These are phyloP conservation scores for Trichomycterus rosablanca DNA, from an alignment of 2,113 vertebrate species.

Conservation along the genomic window DNA sequence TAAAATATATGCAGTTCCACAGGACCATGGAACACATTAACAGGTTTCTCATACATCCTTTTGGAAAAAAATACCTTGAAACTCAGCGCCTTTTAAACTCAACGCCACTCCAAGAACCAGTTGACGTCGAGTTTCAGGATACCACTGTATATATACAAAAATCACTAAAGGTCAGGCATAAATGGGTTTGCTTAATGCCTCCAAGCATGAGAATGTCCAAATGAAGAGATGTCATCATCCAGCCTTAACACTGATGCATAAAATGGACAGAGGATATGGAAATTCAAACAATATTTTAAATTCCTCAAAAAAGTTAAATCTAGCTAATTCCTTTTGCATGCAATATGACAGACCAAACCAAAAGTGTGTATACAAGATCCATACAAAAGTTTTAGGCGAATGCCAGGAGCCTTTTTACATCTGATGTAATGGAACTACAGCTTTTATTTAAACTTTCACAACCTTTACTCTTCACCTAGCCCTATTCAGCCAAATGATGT, in stretches of 20 bases:
- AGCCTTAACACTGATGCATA: conserved; percentile 2
- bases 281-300: conserved; percentile 7
- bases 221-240: neutral
- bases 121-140: too few species aligned
- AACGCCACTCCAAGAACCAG: too few species aligned
- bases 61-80: too few species aligned
- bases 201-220: neutral
- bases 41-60: too few species aligned
- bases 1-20: too few species aligned
- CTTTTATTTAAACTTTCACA: conserved; percentile 19
- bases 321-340: neutral
- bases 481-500: too few species aligned
- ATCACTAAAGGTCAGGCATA: conserved; percentile 25
- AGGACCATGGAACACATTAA: too few species aligned
- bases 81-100: too few species aligned
- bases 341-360: too few species aligned
- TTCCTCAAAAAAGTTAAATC: neutral
- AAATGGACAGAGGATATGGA: conserved; percentile 15
- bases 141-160: too few species aligned
- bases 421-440: conserved; percentile 16
- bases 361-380: too few species aligned
- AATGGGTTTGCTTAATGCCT: neutral
- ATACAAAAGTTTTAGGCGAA: too few species aligned
- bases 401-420: neutral
- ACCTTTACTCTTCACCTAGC: conserved; percentile 6